A percentile compares a stretch with the other conserved stretches of the same genome.
These are phyloP conservation scores for Oncorhynchus gorbuscha DNA, from an alignment of 2,113 vertebrate species.

Conservation along the genomic window DNA sequence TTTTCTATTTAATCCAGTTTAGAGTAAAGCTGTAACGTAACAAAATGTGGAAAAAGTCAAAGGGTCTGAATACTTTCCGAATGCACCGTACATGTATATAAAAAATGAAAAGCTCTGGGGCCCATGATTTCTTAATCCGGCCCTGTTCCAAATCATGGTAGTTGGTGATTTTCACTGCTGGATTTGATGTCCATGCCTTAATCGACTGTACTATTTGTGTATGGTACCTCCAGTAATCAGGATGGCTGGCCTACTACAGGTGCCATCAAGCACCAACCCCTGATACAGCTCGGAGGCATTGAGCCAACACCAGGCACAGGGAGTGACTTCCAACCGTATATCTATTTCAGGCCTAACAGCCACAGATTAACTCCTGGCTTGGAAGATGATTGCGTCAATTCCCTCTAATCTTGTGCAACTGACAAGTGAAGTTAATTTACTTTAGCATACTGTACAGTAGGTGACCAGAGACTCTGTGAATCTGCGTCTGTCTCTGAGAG, in stretches of 20 bases:
- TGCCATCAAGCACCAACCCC: neutral
- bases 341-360: conserved; percentile 64
- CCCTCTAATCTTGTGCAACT: conserved; percentile 66
- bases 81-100: no score
- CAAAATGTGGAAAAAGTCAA: no score
- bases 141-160: no score
- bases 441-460: neutral
- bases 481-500: no score
- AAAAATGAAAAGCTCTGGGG: no score
- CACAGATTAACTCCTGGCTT: conserved; percentile 66
- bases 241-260: neutral
- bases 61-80: no score
- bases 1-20: no score
- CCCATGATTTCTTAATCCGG: no score
- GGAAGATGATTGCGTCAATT: conserved; percentile 60
- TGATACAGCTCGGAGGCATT: neutral
- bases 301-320: neutral
- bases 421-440: conserved; percentile 16
- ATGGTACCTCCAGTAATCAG: neutral
- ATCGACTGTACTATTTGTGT: neutral
- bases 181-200: no score
- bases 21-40: no score
- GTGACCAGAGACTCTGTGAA: no score
- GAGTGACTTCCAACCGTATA: conserved; percentile 44
- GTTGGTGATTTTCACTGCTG: no score